Percentiles rank a stretch among this genome's conserved stretches.
phyloP scores from a whole-genome alignment of 2,888 invertebrate genomes.

The Automeris io region DNA sequence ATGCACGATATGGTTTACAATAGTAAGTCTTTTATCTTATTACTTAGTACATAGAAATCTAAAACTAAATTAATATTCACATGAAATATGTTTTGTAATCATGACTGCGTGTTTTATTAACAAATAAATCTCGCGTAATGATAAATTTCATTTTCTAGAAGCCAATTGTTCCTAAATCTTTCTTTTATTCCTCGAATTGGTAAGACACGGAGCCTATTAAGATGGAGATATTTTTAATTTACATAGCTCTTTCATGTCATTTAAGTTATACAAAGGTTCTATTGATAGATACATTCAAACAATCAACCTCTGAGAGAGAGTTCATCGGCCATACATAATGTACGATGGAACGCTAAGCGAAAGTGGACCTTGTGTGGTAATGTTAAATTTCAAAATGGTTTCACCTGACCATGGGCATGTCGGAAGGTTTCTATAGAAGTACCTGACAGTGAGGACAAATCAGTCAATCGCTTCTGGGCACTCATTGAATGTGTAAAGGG shows the following conservation, averaged over 20 bases:
- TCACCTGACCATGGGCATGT: constrained; percentile 7
- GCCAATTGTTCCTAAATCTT: neutral
- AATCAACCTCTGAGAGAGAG: constrained; percentile 40
- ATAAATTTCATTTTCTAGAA: neutral
- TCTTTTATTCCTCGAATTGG: neutral
- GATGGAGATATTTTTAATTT: neutral
- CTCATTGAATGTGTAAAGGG: constrained; percentile 42
- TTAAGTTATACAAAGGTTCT: constrained; percentile 5
- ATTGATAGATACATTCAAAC: constrained; percentile 10
- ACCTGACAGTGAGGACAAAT: constrained; percentile 30
- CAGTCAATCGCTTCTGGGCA: constrained; percentile 32
- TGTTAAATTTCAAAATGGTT: constrained; percentile 19
- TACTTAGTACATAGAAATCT: too few relatives aligned
- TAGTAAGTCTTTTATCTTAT: too few relatives aligned
- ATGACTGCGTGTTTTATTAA: neutral
- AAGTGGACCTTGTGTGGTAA: constrained; percentile 15
- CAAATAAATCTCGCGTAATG: neutral
- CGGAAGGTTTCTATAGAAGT: constrained; percentile 30
- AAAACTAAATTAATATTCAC: too few relatives aligned
- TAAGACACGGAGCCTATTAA: neutral
- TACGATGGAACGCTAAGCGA: constrained; percentile 8
- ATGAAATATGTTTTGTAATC: neutral
- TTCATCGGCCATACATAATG: constrained; percentile 40
- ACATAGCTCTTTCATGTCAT: neutral
- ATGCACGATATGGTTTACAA: too few relatives aligned